Evolutionary conservation across 2,113 vertebrate genomes (phyloP).

Genomic region (Neolamprologus hecqui): DNA sequence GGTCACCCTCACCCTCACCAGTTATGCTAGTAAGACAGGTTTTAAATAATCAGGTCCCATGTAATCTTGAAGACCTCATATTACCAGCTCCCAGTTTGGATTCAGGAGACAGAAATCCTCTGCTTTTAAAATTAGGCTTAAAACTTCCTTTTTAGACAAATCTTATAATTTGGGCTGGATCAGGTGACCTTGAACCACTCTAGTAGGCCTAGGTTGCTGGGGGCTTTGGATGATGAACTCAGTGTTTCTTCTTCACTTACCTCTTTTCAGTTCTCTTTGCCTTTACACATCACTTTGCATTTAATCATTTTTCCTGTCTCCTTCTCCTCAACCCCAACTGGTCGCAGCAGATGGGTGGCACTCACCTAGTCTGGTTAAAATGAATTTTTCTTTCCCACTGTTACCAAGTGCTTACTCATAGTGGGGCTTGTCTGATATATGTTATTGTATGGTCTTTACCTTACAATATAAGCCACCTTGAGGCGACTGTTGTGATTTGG

Average conservation of each 20-base stretch:
- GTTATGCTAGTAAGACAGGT: not conserved
- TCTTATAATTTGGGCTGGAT: not conserved
- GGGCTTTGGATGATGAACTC: rapidly evolving
- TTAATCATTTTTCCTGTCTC: not conserved
- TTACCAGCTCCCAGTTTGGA: not conserved
- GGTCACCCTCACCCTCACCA: not conserved
- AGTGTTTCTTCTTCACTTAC: not conserved
- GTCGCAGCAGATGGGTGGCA: not conserved
- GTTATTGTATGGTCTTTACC: not conserved
- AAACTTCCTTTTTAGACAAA: not conserved
- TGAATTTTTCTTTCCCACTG: not conserved
- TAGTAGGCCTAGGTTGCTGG: not conserved
- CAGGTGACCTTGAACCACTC: not conserved
- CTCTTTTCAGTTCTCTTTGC: not conserved
- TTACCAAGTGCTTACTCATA: not conserved
- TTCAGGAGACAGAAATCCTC: not conserved
- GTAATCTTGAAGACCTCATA: not conserved
- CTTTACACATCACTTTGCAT: not conserved
- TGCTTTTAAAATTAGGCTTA: not conserved
- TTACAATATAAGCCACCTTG: not conserved
- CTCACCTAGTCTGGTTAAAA: not conserved
- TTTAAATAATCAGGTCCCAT: not conserved
- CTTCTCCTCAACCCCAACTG: not conserved
- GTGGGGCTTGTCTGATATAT: not conserved
- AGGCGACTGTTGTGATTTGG: not conserved